Conservation (phyloP, 2,797 vertebrate genomes). For the Ptychobarbus kaznakovi region DNA sequence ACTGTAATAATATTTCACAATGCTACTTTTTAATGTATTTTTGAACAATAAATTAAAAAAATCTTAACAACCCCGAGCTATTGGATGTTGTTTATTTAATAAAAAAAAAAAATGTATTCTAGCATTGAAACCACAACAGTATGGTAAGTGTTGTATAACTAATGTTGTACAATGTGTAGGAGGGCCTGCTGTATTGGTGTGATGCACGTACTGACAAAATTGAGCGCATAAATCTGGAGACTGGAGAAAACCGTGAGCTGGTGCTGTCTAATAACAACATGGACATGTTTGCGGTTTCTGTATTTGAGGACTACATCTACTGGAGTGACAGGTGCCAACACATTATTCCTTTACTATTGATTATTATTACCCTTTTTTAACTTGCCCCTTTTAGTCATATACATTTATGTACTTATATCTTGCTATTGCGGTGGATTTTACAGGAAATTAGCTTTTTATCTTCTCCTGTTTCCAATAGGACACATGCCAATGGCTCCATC, state of each 20-base stretch:
- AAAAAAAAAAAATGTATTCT: not conserved
- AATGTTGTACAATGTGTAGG: slow-evolving; percentile 72
- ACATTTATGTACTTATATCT: not conserved
- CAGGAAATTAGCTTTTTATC: not conserved
- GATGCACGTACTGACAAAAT: slow-evolving; percentile 97
- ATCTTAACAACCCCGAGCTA: not conserved
- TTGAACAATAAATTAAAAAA: not conserved
- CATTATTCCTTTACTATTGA: not conserved
- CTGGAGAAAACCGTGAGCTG: slow-evolving; percentile 90
- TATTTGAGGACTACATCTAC: slow-evolving; percentile 96
- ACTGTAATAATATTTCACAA: not conserved
- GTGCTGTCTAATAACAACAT: slow-evolving; percentile 96
- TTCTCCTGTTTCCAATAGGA: slow-evolving; percentile 75
- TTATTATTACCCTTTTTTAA: not conserved
- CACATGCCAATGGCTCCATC: slow-evolving; percentile 96
- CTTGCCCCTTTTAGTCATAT: not conserved
- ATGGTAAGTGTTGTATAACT: not conserved
- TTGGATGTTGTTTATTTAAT: not conserved
- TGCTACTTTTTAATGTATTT: not conserved
- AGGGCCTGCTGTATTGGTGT: slow-evolving; percentile 93
- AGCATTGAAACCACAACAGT: not conserved
- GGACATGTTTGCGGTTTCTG: slow-evolving; percentile 99
- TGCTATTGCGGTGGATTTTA: not conserved
- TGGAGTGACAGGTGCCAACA: slow-evolving; percentile 92
- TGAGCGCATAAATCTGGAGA: slow-evolving; percentile 94